Evolutionary conservation across 64 coral and sea anemone species (phyloP), one percentile per base, ranked within the genome.

Genomic region (Catalaphyllia jardinei): DNA sequence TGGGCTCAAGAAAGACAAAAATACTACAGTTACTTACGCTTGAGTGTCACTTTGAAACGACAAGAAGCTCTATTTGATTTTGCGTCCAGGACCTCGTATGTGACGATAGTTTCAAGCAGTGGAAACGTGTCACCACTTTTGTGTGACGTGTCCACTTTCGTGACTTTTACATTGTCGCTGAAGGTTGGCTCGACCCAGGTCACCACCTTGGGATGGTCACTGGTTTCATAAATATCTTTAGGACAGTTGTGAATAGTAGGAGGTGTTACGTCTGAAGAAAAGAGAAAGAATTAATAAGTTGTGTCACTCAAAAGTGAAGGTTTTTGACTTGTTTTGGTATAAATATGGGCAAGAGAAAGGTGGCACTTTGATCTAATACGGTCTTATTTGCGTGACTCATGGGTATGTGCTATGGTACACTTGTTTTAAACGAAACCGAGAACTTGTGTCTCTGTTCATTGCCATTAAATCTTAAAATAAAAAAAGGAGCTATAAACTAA

Each of bases 161-260:
- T 79, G 13, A 92, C 74, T 33, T 76, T 76, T 0, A 92, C 83
- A 57, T 92, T 92, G 83, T 92, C 90, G 29, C 22, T 67, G 49
- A 72, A 87, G 13, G 50, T 80, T 52, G 90, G 82, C 74, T 92
- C 76, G 20, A 50, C 14, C 90, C 83, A 92, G 39, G 82, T 78
- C 59, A 92, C 90, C n/a, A 49, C 82, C 20, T 76, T 86, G 46
- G 54, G 4, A 8, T 28, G 8, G 10, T 50, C 60, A 1, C 29
- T 52, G 9, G 15, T 50, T 71, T 50, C 14, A 30, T 31, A 8
- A 16, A 76, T 76, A 24, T 81, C 59, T 7, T 14, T 9, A 10
- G 89, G 89, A 62, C 89, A 91, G 55, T 52, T 71, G 10, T 28
- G 29, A n/a, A 85, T 18, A 22, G 54, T 92, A 1, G 90, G 90